Evolutionary conservation across 2,888 invertebrate species (phyloP).

Genomic region (Globia sparganii): DNA sequence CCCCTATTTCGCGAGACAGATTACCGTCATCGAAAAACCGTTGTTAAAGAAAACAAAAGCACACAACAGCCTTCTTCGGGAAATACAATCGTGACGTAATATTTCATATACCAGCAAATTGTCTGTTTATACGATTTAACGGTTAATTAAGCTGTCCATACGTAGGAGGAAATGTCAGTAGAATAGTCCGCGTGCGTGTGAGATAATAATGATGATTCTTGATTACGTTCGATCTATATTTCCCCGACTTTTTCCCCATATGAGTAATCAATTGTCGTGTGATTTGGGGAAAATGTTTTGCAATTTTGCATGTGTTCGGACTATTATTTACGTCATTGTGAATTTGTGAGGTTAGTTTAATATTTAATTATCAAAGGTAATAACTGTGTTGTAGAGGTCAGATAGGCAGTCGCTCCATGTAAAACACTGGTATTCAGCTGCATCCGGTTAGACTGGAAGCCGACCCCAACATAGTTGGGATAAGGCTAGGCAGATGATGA

Average conservation of each 20-base stretch:
- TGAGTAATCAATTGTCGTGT: neutral
- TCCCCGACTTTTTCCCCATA: conserved; percentile 1
- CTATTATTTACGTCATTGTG: neutral
- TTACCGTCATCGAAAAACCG: neutral
- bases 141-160: conserved; percentile 33
- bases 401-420: no score
- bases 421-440: no score
- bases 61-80: neutral
- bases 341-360: neutral
- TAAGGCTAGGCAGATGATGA: no score
- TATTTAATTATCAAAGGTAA: conserved; percentile 10
- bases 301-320: neutral
- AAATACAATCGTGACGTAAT: conserved; percentile 1
- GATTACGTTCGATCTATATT: conserved; percentile 7
- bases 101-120: neutral
- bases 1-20: neutral
- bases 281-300: neutral
- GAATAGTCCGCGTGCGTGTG: conserved; percentile 13
- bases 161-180: conserved; percentile 39
- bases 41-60: neutral
- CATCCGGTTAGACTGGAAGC: no score
- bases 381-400: no score
- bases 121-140: conserved; percentile 4
- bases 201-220: conserved; percentile 7
- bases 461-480: no score